These are phyloP conservation scores for Stenoptilia bipunctidactyla DNA, from an alignment of 2,888 invertebrate genomes.

Conservation along the genomic window DNA sequence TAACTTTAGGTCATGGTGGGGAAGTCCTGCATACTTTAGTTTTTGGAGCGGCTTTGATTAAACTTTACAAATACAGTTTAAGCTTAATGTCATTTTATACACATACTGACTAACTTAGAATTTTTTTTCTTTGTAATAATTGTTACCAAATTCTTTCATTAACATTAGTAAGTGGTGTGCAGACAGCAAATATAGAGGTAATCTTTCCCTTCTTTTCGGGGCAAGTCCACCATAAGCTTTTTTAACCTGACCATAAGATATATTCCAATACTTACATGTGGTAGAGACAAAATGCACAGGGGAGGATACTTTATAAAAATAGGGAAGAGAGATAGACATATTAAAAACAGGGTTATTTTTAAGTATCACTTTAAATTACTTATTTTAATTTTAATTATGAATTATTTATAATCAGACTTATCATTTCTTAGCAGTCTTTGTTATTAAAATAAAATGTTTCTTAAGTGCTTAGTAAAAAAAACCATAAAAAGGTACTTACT, in stretches of 20 bases:
- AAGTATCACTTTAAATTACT: constrained; percentile 1
- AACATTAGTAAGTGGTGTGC: constrained; percentile 11
- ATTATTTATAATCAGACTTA: constrained; percentile 9
- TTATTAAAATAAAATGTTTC: constrained; percentile 1
- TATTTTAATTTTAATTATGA: constrained; percentile 8
- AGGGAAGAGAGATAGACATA: constrained; percentile 6
- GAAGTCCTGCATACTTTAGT: no score
- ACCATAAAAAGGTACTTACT: constrained; percentile 4
- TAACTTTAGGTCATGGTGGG: no score
- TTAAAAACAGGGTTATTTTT: constrained; percentile 8
- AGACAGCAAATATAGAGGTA: constrained; percentile 15
- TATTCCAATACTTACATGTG: constrained; percentile 15
- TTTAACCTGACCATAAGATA: constrained; percentile 15
- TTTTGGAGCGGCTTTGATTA: no score
- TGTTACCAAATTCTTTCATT: constrained; percentile 10
- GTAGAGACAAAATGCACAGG: constrained; percentile 11
- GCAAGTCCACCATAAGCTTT: no score
- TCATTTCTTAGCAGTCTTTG: constrained; percentile 4
- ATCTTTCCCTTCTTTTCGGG: no score
- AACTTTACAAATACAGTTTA: no score
- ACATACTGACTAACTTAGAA: no score
- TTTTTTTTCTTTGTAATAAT: constrained; percentile 2
- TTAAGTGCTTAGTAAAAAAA: constrained; percentile 3
- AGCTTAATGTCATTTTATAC: no score
- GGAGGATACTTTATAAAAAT: constrained; percentile 9